Evolutionary conservation across 2,888 invertebrate genomes (phyloP).

Genomic region (Aspidiotus rigidus): DNA sequence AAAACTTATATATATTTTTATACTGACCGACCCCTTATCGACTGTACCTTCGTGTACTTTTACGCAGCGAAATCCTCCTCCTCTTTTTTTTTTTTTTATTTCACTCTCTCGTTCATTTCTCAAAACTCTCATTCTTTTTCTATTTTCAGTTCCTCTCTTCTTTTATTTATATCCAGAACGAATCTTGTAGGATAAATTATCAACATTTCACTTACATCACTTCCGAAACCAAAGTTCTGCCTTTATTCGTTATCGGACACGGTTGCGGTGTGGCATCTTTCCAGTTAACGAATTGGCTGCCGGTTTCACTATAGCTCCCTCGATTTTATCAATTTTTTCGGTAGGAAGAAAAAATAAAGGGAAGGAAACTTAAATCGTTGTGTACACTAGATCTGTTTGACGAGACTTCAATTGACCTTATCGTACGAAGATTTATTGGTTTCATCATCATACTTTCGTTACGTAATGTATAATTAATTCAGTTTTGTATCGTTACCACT

Average conservation of each 20-base stretch:
- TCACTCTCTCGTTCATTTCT: neutral
- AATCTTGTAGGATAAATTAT: conserved; percentile 3
- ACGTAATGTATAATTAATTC: no score
- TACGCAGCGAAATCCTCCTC: neutral
- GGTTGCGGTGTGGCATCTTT: no score
- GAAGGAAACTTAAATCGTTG: no score
- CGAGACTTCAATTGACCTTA: no score
- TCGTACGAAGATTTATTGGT: no score
- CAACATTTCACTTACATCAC: conserved; percentile 4
- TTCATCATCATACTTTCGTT: no score
- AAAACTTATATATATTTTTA: neutral
- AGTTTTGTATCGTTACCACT: no score
- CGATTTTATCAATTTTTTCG: neutral
- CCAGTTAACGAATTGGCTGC: neutral
- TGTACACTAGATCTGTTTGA: no score
- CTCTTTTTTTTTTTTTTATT: no score
- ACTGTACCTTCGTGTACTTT: neutral
- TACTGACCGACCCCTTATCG: conserved; percentile 3
- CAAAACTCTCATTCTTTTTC: no score
- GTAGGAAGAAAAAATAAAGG: no score
- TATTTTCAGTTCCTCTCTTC: neutral
- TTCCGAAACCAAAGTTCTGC: neutral
- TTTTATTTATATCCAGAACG: neutral
- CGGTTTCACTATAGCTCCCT: neutral
- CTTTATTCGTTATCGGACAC: neutral